Percentiles rank a stretch among this genome's conserved stretches.
phyloP scores from a whole-genome alignment of 2,113 vertebrate genomes.

The Mesembrinibis cayennensis region DNA sequence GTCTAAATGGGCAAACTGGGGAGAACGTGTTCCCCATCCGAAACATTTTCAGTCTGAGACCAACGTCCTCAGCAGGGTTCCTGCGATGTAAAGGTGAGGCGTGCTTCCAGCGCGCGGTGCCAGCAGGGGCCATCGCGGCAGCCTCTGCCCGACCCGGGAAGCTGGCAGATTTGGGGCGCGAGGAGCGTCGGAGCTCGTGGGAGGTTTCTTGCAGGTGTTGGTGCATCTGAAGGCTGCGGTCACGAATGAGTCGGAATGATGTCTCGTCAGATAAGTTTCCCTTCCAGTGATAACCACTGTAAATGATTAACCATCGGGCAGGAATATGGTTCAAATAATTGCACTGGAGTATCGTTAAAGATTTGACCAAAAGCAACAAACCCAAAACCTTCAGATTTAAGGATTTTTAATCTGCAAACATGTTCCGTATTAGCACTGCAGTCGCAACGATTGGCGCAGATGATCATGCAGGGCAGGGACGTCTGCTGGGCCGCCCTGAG shows the following conservation, averaged over 20 bases:
- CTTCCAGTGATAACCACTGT: slow-evolving; percentile 24
- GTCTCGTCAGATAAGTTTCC: neutral
- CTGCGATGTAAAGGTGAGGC: neutral
- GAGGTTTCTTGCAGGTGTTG: neutral
- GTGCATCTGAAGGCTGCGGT: slow-evolving; percentile 20
- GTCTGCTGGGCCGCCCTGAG: neutral
- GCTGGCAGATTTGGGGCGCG: neutral
- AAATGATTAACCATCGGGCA: neutral
- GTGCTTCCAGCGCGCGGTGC: rapidly evolving
- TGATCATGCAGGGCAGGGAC: neutral
- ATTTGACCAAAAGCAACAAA: slow-evolving; percentile 4
- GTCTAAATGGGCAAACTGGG: neutral
- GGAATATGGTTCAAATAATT: slow-evolving; percentile 19
- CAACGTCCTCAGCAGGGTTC: neutral
- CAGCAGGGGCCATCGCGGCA: rapidly evolving
- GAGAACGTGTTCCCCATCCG: rapidly evolving
- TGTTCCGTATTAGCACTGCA: neutral
- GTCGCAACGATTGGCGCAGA: rapidly evolving
- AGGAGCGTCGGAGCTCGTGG: rapidly evolving
- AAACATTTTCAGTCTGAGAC: neutral
- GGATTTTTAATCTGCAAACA: neutral
- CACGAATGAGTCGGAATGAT: neutral
- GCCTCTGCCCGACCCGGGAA: rapidly evolving
- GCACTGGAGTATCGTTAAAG: neutral
- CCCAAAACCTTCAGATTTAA: neutral